Percentiles rank a stretch among this genome's conserved stretches.
phyloP scores from a whole-genome alignment of 1,140 invertebrate species.

The Oreohelix idahoensis region DNA sequence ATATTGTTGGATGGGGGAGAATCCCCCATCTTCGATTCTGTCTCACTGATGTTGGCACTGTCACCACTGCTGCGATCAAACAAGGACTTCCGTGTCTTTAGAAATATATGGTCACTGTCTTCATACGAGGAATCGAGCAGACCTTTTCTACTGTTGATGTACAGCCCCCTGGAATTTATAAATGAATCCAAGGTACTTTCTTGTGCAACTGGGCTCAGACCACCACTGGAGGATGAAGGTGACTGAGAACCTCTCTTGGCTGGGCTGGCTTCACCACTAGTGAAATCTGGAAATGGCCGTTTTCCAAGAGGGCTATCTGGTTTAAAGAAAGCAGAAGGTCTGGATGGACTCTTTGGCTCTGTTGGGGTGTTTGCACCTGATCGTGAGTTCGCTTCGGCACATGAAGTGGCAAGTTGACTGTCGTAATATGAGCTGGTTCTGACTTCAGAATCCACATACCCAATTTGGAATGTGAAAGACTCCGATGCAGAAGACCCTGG shows the following conservation, averaged over 20 bases:
- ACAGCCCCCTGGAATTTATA: slow-evolving; percentile 7
- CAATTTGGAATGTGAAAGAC: not conserved
- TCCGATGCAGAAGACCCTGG: not conserved
- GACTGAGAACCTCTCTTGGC: slow-evolving; percentile 33
- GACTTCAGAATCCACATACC: not conserved
- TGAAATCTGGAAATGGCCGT: slow-evolving; percentile 23
- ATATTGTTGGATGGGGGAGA: slow-evolving; percentile 34
- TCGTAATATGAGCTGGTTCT: not conserved
- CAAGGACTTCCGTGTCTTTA: slow-evolving; percentile 22
- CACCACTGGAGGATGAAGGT: slow-evolving; percentile 29
- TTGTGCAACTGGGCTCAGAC: slow-evolving; percentile 17
- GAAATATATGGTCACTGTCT: not conserved
- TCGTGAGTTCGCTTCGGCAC: not conserved
- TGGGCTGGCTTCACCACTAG: slow-evolving; percentile 25
- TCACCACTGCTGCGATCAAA: slow-evolving; percentile 56
- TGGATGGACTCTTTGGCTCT: not conserved
- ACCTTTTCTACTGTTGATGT: not conserved
- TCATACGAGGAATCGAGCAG: not conserved
- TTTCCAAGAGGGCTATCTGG: slow-evolving; percentile 39
- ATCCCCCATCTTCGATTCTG: slow-evolving; percentile 59
- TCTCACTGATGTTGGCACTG: slow-evolving; percentile 59
- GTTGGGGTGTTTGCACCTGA: not conserved
- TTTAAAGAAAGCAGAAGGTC: slow-evolving; percentile 10
- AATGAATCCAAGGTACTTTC: slow-evolving; percentile 15
- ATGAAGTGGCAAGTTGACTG: not conserved